Evolutionary conservation across 1,140 invertebrate species (phyloP).

Genomic region (Zaprionus davidi): DNA sequence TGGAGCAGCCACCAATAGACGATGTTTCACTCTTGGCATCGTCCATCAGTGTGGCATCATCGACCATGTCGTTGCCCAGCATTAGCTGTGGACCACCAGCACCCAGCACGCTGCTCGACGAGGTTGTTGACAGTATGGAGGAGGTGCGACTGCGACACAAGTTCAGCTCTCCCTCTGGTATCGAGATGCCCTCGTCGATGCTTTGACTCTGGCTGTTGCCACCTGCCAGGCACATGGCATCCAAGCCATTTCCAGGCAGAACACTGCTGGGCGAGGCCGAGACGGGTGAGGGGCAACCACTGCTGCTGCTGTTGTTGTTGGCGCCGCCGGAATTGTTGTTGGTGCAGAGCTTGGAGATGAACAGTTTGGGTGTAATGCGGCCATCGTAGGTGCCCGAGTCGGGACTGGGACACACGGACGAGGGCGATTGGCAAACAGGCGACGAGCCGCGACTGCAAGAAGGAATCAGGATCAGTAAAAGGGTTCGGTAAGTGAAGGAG

Average conservation of each 20-base stretch:
- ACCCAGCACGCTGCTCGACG: slow-evolving; percentile 60
- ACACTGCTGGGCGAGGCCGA: slow-evolving; percentile 65
- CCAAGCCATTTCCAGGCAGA: slow-evolving; percentile 34
- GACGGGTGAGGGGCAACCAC: slow-evolving; percentile 74
- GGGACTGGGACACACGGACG: slow-evolving; percentile 79
- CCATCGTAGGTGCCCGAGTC: slow-evolving; percentile 82
- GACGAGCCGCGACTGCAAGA: slow-evolving; percentile 85
- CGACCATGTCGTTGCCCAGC: slow-evolving; percentile 67
- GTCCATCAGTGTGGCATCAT: slow-evolving; percentile 79
- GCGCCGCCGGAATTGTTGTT: slow-evolving; percentile 57
- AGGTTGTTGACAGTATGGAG: slow-evolving; percentile 65
- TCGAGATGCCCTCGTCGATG: slow-evolving; percentile 77
- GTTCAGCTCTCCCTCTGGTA: slow-evolving; percentile 62
- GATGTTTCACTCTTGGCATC: slow-evolving; percentile 80
- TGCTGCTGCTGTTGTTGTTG: slow-evolving; percentile 67
- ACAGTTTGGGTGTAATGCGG: slow-evolving; percentile 77
- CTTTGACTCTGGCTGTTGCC: slow-evolving; percentile 67
- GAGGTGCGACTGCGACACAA: slow-evolving; percentile 71
- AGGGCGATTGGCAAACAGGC: slow-evolving; percentile 84
- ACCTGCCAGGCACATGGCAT: slow-evolving; percentile 64
- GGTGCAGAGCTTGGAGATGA: slow-evolving; percentile 79
- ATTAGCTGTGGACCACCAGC: slow-evolving; percentile 47
- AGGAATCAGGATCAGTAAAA: not conserved
- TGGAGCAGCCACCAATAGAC: slow-evolving; percentile 73
- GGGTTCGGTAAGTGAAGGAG: not conserved